Evolutionary conservation across 2,888 invertebrate species (phyloP).

Genomic region (Ectemnius cavifrons): DNA sequence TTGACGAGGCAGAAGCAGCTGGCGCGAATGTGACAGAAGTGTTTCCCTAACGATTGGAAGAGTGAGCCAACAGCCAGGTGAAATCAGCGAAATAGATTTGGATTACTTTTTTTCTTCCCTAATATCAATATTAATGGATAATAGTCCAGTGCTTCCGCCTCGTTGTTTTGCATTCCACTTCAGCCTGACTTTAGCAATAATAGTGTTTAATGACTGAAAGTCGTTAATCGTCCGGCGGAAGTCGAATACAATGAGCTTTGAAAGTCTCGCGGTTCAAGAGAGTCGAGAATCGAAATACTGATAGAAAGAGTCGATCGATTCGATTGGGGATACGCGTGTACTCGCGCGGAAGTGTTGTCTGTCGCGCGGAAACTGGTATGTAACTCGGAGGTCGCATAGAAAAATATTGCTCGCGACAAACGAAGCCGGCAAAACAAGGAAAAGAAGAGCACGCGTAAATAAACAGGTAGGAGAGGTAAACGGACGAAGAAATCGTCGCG

Average conservation of each 20-base stretch:
- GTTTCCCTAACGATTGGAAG: conserved; percentile 2
- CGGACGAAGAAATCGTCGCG: no score
- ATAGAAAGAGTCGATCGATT: conserved; percentile 5
- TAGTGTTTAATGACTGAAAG: no score
- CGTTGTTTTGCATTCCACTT: conserved; percentile 25
- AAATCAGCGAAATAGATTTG: conserved; percentile 26
- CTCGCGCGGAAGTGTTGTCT: no score
- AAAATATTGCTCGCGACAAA: no score
- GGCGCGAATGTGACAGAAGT: conserved; percentile 6
- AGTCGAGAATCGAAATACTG: conserved; percentile 11
- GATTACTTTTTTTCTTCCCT: background rate
- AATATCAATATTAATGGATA: conserved; percentile 9
- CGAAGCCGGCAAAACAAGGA: no score
- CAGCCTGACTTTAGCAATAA: conserved; percentile 5
- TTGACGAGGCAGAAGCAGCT: conserved; percentile 46
- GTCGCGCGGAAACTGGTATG: no score
- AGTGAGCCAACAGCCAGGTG: background rate
- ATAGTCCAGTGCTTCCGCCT: conserved; percentile 29
- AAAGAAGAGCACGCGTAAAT: no score
- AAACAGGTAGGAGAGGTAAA: no score
- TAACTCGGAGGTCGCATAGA: no score
- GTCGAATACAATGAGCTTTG: no score
- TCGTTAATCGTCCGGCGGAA: no score
- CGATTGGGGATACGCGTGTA: background rate
- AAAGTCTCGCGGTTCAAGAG: conserved; percentile 12